Percentiles rank a stretch among this genome's conserved stretches.
These are phyloP conservation scores for Stenodera caucasica DNA, from an alignment of 2,888 invertebrate genomes.

Conservation along the genomic window DNA sequence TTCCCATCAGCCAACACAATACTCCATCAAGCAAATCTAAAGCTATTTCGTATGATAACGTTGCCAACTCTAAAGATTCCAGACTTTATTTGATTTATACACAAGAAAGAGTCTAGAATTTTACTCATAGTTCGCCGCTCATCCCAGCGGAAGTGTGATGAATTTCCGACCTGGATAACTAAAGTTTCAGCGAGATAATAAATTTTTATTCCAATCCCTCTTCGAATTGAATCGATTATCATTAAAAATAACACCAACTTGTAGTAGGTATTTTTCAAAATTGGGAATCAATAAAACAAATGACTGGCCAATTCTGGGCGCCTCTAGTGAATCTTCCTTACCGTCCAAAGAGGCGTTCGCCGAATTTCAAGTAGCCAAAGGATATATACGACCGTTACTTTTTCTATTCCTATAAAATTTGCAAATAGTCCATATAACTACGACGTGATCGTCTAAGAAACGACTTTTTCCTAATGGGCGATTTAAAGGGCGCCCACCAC, in stretches of 20 bases:
- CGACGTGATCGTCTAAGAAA: slow-evolving; percentile 36
- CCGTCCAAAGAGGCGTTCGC: slow-evolving; percentile 13
- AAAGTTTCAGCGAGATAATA: no score
- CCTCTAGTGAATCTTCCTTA: slow-evolving; percentile 21
- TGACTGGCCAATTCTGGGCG: slow-evolving; percentile 24
- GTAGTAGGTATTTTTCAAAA: slow-evolving; percentile 19
- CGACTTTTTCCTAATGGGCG: slow-evolving; percentile 27
- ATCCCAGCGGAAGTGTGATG: not conserved
- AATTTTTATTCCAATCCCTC: not conserved
- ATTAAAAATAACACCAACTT: no score
- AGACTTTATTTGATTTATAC: not conserved
- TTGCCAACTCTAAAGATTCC: not conserved
- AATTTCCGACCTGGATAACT: not conserved
- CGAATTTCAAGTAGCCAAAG: slow-evolving; percentile 34
- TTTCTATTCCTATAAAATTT: slow-evolving; percentile 43
- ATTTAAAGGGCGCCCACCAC: no score
- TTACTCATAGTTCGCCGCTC: not conserved
- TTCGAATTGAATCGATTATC: not conserved
- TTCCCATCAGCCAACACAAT: not conserved
- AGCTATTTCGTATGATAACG: not conserved
- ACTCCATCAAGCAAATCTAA: not conserved
- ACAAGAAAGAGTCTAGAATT: not conserved
- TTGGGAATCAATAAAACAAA: slow-evolving; percentile 32
- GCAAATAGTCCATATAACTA: slow-evolving; percentile 44
- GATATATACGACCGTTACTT: slow-evolving; percentile 36